phyloP scores from a whole-genome alignment of 1,140 invertebrate species.

The Brachionus rotundiformis region DNA sequence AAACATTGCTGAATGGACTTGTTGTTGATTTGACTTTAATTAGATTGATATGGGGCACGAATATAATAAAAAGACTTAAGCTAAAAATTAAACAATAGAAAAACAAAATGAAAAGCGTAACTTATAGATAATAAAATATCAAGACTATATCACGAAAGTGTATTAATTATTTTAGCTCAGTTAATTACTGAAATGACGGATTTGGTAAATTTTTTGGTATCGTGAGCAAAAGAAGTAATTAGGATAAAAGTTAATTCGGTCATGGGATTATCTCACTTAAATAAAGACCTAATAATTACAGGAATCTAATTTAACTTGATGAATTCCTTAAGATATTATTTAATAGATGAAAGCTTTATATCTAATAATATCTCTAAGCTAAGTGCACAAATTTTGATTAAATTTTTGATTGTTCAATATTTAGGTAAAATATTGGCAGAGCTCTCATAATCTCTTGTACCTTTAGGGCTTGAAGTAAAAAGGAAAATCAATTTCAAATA shows the following conservation, averaged over 20 bases:
- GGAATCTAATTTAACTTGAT: background rate
- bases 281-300: background rate
- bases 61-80: constrained; percentile 23
- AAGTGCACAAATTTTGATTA: constrained; percentile 13
- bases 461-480: background rate
- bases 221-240: background rate
- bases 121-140: constrained; percentile 44
- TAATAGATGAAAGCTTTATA: constrained; percentile 12
- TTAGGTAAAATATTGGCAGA: background rate
- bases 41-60: constrained; percentile 44
- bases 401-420: constrained; percentile 1
- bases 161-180: constrained; percentile 8
- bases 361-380: constrained; percentile 5
- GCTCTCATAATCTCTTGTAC: background rate
- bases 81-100: background rate
- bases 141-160: constrained; percentile 14
- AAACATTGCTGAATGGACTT: constrained; percentile 4
- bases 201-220: background rate
- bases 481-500: background rate
- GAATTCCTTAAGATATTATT: background rate
- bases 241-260: background rate
- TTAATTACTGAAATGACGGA: background rate
- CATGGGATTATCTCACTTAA: constrained; percentile 1
- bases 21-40: constrained; percentile 34
- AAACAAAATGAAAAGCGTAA: constrained; percentile 17